Base-by-base conservation (phyloP, 2,797 vertebrate genomes). In the Coracias cyanogaster region DNA sequence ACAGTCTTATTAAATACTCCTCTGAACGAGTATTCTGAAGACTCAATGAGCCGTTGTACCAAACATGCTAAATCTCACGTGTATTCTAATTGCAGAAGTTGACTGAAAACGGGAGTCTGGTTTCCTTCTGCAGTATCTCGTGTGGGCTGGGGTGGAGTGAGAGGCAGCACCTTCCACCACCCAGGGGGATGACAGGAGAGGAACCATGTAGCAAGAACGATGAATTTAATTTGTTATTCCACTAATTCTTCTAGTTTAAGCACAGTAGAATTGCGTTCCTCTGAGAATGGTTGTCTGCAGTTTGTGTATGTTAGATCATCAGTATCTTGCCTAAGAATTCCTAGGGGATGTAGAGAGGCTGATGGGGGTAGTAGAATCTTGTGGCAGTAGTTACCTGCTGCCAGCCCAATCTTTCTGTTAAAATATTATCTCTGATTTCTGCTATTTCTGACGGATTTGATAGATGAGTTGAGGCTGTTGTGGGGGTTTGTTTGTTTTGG, bases 41-140 rank as follows among this genome's bases (percentile, higher is more conserved):
- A 97, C 92, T 96, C 97, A 86, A 28, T 97, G 96, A 97, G 96
- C 96, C 98, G 49, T 96, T 96, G 96, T 98, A 97, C 97, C 91
- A 98, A 97, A 97, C 90, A 41, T 49, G 51, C 28, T 81, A 76
- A 83, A 89, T 84, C 39, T 86, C 65, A 24, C 2, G 2, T 3
- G 4, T 96, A 77, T 96, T 96, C 91, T 95, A 58, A 94, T 97
- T 72, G 13, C 55, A 55, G 65, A 93, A 96, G 89, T 76, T 91
- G 86, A 86, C 78, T 87, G 94, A 81, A 93, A 95, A 81, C 39
- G 33, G 88, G 84, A 97, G 46, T 95, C 80, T 80, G 45, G 87
- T 60, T 84, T 96, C 83, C 74, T 95, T 82, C 57, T 72, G 28
- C 65, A 93, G 1, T 82, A 41, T 80, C 70, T 55, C 52, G 54